A percentile compares a stretch with the other conserved stretches of the same genome.
Evolutionary conservation across 2,113 vertebrate species (phyloP).

Genomic region (Rutilus rutilus): DNA sequence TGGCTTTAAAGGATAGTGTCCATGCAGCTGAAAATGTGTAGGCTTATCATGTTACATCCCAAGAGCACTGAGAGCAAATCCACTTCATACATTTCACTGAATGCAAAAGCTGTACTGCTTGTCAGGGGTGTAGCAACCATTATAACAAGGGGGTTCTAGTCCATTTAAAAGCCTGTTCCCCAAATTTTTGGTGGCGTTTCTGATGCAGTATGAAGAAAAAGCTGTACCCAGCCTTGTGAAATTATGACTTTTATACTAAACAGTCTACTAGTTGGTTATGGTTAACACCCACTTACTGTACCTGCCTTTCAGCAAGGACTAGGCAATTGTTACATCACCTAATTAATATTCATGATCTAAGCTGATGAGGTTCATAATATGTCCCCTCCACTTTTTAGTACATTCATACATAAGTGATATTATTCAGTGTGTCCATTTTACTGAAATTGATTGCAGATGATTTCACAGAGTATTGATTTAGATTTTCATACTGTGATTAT

Average conservation of each 20-base stretch:
- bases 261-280: not conserved
- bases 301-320: not conserved
- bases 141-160: not conserved
- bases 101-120: not conserved
- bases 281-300: not conserved
- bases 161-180: not conserved
- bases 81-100: not conserved
- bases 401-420: not conserved
- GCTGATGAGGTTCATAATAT: not conserved
- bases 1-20: not conserved
- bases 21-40: not conserved
- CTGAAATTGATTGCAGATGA: not conserved
- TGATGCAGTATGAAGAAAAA: not conserved
- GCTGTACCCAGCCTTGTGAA: not conserved
- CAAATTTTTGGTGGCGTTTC: no score
- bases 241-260: not conserved
- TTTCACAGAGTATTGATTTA: not conserved
- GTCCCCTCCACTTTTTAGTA: not conserved
- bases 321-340: not conserved
- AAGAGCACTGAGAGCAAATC: not conserved
- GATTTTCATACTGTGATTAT: not conserved
- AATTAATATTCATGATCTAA: not conserved
- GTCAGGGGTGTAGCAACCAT: not conserved
- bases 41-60: constrained; percentile 3
- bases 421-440: not conserved